Evolutionary conservation across 2,888 invertebrate genomes (phyloP), one percentile per base, ranked within the genome.

Genomic region (Leucoptera coffeella): DNA sequence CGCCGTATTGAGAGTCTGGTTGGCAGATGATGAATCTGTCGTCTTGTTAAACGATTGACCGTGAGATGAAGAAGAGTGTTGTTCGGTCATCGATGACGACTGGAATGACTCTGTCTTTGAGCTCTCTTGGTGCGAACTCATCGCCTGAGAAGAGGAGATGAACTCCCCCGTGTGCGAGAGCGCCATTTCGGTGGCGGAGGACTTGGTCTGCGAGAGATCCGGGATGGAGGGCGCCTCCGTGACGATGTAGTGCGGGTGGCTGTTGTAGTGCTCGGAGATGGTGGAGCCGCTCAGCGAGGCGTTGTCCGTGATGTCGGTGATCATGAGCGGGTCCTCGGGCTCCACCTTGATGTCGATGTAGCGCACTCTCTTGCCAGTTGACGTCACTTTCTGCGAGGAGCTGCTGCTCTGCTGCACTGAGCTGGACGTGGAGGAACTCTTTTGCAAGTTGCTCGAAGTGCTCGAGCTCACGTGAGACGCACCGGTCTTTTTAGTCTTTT

Each of bases 291-390:
- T 61, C 32, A 64, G 47, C 31, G 72, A 72, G 27, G 58, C 52
- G 35, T 69, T 52, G 36, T 73, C 72, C 29, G 61, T 61, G 30
- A 73, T 48, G 37, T 73, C 72, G 14, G 69, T 71, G 37, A 73
- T 73, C 71, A 71, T 71, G 20, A 72, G 53, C 31, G 72, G 72
- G 41, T 73, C 72, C 35, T 71, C 69, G 37, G 71, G 64, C 42
- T 73, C 72, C 39, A 73, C 71, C 50, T 73, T 71, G 32, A 73
- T 69, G 30, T 73, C 60, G 38, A 73, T 72, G 43, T 69, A 65
- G 33, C 65, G 59, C 26, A 73, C 53, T 45, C 69, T 67, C 50
- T 67, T 73, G 41, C 72, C 72, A 31, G 65, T 45, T 22, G 60
- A 59, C 43, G 50, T 54, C 38, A 62, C 54, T 45, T 67, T 64